These are phyloP conservation scores for Armadillidium nasatum DNA, from an alignment of 1,140 invertebrate genomes.

Conservation along the genomic window DNA sequence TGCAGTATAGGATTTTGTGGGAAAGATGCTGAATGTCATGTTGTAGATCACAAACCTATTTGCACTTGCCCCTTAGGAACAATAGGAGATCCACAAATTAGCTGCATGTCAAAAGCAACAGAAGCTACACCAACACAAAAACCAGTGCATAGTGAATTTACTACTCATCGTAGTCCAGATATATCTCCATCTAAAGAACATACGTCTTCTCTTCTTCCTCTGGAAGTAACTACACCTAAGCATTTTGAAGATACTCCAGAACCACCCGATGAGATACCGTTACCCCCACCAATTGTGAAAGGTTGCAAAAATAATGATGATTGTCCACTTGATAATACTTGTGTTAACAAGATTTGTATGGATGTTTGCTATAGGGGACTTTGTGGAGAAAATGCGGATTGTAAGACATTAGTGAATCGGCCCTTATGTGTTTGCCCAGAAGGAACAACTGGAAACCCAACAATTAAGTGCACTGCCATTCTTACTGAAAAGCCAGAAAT, in stretches of 20 bases:
- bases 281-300: slow-evolving; percentile 29
- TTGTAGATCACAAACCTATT: slow-evolving; percentile 63
- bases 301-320: slow-evolving; percentile 47
- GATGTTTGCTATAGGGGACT: slow-evolving; percentile 22
- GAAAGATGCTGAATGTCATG: slow-evolving; percentile 70
- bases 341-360: slow-evolving; percentile 46
- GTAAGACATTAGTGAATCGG: slow-evolving; percentile 43
- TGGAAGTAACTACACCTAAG: slow-evolving; percentile 18
- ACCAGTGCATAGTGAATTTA: not conserved
- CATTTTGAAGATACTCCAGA: slow-evolving; percentile 19
- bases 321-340: slow-evolving; percentile 47
- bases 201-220: not conserved
- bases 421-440: slow-evolving; percentile 47
- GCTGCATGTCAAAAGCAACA: slow-evolving; percentile 60
- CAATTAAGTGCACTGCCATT: slow-evolving; percentile 19
- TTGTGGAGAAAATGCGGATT: slow-evolving; percentile 44
- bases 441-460: slow-evolving; percentile 46
- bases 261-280: not conserved
- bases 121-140: slow-evolving; percentile 5
- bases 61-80: slow-evolving; percentile 75
- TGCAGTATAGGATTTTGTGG: slow-evolving; percentile 67
- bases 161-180: slow-evolving; percentile 4
- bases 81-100: slow-evolving; percentile 67
- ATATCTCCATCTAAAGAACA: not conserved
- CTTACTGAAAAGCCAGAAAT: not conserved